phyloP scores from a whole-genome alignment of 2,113 vertebrate genomes.

The Paratilapia polleni region DNA sequence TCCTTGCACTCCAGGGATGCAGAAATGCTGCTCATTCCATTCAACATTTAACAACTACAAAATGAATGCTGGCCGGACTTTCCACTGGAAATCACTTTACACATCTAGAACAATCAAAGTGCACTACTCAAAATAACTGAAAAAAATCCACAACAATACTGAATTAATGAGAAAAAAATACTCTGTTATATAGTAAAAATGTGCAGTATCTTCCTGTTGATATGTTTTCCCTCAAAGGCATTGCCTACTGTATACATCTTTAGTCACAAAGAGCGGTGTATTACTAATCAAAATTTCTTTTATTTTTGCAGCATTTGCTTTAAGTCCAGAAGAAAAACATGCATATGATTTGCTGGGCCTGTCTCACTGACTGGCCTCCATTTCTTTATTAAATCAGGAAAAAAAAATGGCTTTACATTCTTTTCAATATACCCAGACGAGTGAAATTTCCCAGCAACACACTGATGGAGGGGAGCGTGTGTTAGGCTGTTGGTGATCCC shows the following conservation, averaged over 20 bases:
- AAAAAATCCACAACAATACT: not conserved
- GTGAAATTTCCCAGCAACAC: conserved; percentile 17
- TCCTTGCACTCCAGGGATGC: not conserved
- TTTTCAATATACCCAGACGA: not conserved
- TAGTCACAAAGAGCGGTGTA: not conserved
- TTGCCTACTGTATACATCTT: not conserved
- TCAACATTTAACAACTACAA: not conserved
- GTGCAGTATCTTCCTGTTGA: no score
- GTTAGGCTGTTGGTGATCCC: conserved; percentile 20
- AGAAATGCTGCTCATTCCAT: not conserved
- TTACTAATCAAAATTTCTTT: not conserved
- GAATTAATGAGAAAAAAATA: not conserved
- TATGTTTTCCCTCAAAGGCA: no score
- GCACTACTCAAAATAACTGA: not conserved
- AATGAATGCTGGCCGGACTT: not conserved
- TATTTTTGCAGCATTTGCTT: not conserved
- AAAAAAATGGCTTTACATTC: not conserved
- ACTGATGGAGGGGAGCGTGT: not conserved
- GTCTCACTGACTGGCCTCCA: not conserved
- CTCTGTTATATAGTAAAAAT: not conserved
- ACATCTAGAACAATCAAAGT: not conserved
- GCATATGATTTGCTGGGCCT: not conserved
- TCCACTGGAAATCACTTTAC: not conserved
- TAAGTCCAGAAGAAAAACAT: not conserved
- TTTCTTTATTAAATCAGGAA: not conserved